Percentiles rank a stretch among this genome's conserved stretches.
phyloP scores from a whole-genome alignment of 2,113 vertebrate species.

The Podiceps cristatus region DNA sequence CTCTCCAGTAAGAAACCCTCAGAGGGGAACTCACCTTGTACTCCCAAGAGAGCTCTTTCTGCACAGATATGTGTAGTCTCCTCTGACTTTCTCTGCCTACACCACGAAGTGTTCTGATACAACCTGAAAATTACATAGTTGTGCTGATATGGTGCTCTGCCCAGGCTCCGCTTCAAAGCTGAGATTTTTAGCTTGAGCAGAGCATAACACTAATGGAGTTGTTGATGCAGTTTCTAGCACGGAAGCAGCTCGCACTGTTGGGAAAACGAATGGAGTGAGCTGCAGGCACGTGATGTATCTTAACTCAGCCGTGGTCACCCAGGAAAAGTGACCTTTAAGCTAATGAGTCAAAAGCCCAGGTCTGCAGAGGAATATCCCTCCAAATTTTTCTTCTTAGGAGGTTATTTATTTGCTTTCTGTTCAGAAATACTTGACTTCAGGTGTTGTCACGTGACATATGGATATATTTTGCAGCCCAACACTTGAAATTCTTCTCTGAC shows the following conservation, averaged over 20 bases:
- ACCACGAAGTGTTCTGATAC: background rate
- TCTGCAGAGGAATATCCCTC: background rate
- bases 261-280: background rate
- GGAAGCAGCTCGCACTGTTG: background rate
- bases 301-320: background rate
- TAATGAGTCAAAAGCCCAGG: background rate
- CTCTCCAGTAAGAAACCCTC: background rate
- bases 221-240: background rate
- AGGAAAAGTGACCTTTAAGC: background rate
- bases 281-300: background rate
- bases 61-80: background rate
- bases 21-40: background rate
- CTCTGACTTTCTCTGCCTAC: background rate
- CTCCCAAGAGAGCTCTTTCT: background rate
- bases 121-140: background rate
- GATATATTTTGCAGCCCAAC: background rate
- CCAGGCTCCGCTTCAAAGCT: background rate
- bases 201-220: background rate
- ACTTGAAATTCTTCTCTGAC: background rate
- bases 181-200: background rate
- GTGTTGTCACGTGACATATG: background rate
- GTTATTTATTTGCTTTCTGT: background rate
- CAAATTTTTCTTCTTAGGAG: background rate
- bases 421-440: background rate
- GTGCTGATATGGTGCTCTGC: background rate